A percentile compares a stretch with the other conserved stretches of the same genome.
Evolutionary conservation across 2,888 invertebrate species (phyloP).

Genomic region (Microplitis deprimator): DNA sequence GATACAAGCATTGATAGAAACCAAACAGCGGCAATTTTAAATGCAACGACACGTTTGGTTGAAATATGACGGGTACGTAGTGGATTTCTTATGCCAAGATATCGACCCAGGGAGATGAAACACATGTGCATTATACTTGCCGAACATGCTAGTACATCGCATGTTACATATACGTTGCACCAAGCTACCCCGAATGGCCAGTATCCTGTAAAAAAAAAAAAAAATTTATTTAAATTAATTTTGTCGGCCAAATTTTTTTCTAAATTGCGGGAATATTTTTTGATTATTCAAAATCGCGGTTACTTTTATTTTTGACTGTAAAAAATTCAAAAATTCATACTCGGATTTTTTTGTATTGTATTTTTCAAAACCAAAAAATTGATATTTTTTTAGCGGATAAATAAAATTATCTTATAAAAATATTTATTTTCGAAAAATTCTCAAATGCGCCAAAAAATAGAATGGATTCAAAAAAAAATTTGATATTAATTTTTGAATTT

Average conservation of each 20-base stretch:
- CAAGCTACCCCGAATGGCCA: constrained; percentile 94
- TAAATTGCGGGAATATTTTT: no score
- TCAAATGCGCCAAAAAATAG: no score
- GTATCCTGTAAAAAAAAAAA: constrained; percentile 78
- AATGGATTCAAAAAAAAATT: no score
- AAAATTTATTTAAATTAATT: neutral
- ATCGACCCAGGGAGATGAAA: constrained; percentile 90
- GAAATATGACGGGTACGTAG: constrained; percentile 88
- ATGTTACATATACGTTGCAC: constrained; percentile 96
- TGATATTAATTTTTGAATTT: no score
- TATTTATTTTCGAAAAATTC: no score
- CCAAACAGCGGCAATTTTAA: constrained; percentile 95
- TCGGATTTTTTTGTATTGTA: no score
- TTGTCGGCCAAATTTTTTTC: neutral
- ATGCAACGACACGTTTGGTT: constrained; percentile 85
- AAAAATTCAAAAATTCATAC: no score
- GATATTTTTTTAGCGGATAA: no score
- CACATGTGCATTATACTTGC: constrained; percentile 97
- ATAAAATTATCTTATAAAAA: no score
- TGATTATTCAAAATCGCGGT: no score
- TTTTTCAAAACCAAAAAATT: no score
- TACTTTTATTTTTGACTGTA: no score
- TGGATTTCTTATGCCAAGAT: constrained; percentile 91
- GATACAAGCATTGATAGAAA: constrained; percentile 90
- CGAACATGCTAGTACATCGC: constrained; percentile 95